Base-by-base conservation (phyloP, 2,113 vertebrate species). In the Bos javanicus region DNA sequence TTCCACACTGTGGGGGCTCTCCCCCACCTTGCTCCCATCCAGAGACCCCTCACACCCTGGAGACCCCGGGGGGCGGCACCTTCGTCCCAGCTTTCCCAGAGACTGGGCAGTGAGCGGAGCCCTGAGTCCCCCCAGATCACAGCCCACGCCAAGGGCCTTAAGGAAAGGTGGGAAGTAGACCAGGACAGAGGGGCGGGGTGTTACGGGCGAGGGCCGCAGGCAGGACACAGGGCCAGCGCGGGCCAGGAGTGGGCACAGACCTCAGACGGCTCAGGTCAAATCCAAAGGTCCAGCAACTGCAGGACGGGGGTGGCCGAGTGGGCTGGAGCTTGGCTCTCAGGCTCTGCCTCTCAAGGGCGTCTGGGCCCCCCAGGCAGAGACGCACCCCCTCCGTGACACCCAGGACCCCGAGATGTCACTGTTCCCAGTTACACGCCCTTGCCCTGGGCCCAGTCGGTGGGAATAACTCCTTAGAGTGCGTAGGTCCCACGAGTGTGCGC, bases 291-390 rank as follows among this genome's bases (percentile, higher is more conserved):
- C 23, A 92, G 13, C 1, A 39, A 50, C 21, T 14, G 36, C 6
- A 43, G 39, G 43, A 36, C 52, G 2, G n/a, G 16, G 64, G 33
- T 23, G 19, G 21, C 1, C 1, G 0, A 14, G 28, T 5, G 2
- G 17, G 17, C 71, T 19, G 36, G 26, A 57, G 59, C 48, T 54
- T 19, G 36, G 50, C 85, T 76, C 78, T 52, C 48, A 17, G 30
- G 43, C 15, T 2, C 76, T 30, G 26, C 48, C 48, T 52, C 7
- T n/a, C 48, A 50, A n/a, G 48, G 78, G 30, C 2, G 33, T 50
- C 48, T 23, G 30, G 48, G 80, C 33, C 48, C 48, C 78, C 10
- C 1, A 7, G 30, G 80, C 0, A 3, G 80, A 30, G 80, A 33
- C 1, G 11, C 6, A 3, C 48, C 36, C 52, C 28, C 67, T 48